Conservation (phyloP, 2,113 vertebrate species). For the Syngnathus floridae region DNA sequence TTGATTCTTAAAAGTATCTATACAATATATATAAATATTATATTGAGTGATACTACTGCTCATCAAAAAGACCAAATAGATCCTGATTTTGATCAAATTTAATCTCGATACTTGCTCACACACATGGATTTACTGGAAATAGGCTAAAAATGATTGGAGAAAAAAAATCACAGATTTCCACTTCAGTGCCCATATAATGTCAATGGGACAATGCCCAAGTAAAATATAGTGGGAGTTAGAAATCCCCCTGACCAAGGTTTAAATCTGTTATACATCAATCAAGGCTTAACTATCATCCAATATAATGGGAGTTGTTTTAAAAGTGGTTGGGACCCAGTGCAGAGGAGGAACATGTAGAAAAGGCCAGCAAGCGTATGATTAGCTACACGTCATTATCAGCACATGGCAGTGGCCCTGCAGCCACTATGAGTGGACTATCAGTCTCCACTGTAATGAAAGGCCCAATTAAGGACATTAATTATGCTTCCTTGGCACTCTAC, state of each 20-base stretch:
- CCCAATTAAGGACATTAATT: slow-evolving; percentile 68
- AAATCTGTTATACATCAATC: slow-evolving; percentile 27
- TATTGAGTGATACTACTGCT: neutral
- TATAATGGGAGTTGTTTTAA: slow-evolving; percentile 10
- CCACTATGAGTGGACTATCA: slow-evolving; percentile 60
- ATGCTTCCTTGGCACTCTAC: slow-evolving; percentile 67
- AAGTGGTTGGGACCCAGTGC: neutral
- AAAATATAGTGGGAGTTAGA: slow-evolving; percentile 34
- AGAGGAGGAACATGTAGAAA: slow-evolving; percentile 18
- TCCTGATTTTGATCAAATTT: neutral
- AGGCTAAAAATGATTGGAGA: slow-evolving; percentile 16
- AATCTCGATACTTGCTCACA: neutral
- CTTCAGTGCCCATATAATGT: slow-evolving; percentile 43
- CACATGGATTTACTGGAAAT: slow-evolving; percentile 8
- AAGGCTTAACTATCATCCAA: slow-evolving; percentile 8
- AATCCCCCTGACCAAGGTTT: slow-evolving; percentile 34
- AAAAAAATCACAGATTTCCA: slow-evolving; percentile 48
- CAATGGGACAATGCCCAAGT: slow-evolving; percentile 33
- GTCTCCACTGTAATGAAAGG: slow-evolving; percentile 47
- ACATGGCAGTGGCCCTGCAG: slow-evolving; percentile 48
- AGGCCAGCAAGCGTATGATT: slow-evolving; percentile 37
- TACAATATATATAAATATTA: neutral
- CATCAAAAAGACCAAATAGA: neutral
- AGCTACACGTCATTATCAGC: slow-evolving; percentile 51
- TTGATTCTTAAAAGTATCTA: neutral